Percentiles rank a stretch among this genome's conserved stretches.
Conservation (phyloP, 2,888 invertebrate species). For the Lochmaea capreae region DNA sequence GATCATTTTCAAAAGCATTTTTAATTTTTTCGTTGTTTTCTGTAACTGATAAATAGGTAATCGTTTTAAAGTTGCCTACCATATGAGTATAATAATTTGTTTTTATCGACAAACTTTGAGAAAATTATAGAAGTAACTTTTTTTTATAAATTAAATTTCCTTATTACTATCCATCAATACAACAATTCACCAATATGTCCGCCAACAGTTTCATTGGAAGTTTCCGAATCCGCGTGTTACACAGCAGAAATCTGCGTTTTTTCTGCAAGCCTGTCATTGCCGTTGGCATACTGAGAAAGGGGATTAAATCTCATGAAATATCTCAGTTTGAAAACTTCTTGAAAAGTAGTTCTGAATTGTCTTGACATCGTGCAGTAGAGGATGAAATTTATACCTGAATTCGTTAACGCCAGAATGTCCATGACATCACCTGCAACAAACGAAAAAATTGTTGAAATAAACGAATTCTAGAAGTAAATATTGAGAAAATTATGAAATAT, state of each 20-base stretch:
- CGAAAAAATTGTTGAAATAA: neutral
- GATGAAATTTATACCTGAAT: conserved; percentile 94
- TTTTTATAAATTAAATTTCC: too few relatives aligned
- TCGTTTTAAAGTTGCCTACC: too few relatives aligned
- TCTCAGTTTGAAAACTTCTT: conserved; percentile 75
- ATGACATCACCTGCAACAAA: conserved; percentile 79
- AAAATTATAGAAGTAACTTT: too few relatives aligned
- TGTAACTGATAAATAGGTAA: too few relatives aligned
- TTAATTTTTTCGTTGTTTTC: too few relatives aligned
- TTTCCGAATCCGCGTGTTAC: conserved; percentile 25
- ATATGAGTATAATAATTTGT: too few relatives aligned
- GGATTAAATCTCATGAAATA: conserved; percentile 44
- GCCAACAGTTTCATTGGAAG: too few relatives aligned
- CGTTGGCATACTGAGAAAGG: conserved; percentile 41
- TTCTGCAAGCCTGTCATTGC: conserved; percentile 44
- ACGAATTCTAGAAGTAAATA: neutral
- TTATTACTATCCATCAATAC: too few relatives aligned
- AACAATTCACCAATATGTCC: neutral
- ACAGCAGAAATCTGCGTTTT: conserved; percentile 51
- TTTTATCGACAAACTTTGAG: too few relatives aligned
- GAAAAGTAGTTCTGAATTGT: conserved; percentile 88
- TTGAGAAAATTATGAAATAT: too few relatives aligned
- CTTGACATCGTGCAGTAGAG: conserved; percentile 95
- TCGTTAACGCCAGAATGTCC: conserved; percentile 92
- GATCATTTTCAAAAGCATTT: too few relatives aligned